Base-by-base conservation (phyloP, 2,113 vertebrate genomes). In the Trematocara variabile region DNA sequence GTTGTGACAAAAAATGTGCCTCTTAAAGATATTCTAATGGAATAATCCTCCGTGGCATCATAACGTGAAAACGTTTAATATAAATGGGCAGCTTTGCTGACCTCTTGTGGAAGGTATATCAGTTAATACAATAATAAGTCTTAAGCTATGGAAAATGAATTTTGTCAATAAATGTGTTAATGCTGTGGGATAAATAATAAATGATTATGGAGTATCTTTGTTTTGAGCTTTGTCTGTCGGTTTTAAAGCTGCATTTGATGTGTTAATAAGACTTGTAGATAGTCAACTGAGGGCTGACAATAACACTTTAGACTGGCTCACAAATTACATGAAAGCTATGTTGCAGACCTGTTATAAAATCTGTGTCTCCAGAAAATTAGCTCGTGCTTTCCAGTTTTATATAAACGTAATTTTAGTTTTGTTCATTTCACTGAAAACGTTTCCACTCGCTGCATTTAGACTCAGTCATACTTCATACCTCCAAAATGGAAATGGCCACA, bases 91-190 rank as follows among this genome's bases (percentile, higher is more conserved):
- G 33, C 22, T 88, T 77, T 91, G 83, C 81, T 90, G 89, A 91
- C 90, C 84, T 88, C 90, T 86, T 77, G 82, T 87, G 87, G 90
- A 81, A 58, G 53, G 33, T 79, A 18, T 7, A 28, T n/a, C 5
- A 81, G 34, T 33, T 73, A 77, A 82, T 58, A 46, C 30, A 55
- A 81, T 37, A 12, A 70, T 34, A 34, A 10, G 22, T 85, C 12
- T 85, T 73, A 28, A 18, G 44, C 28, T 50, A 50, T 30, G 44
- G 16, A 12, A 75, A 75, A 50, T n/a, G 9, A 75, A 46, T 75
- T 48, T 48, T 50, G 20, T 33, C 25, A 50, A 33, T 75, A 12
- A 75, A 75, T 12, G 6, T 48, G 10, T 33, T 75, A 50, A 84
- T 39, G 30, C 52, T 34, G n/a, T 37, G 7, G 37, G 18, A 41